Evolutionary conservation across 2,797 vertebrate species (phyloP), one percentile per base, ranked within the genome.

Genomic region (Carduelis carduelis): DNA sequence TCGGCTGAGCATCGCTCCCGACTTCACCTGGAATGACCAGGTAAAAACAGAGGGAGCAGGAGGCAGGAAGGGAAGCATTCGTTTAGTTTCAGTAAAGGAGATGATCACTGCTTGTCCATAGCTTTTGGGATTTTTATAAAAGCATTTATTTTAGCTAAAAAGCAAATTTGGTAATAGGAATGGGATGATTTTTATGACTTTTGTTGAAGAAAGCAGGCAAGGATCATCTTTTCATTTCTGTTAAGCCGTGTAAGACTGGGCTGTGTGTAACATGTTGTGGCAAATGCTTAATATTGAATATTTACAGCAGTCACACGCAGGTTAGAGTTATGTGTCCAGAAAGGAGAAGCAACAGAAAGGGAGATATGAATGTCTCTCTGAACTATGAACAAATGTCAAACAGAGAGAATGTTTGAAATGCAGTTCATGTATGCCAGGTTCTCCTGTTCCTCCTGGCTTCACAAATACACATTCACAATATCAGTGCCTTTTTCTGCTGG

Each of bases 1-100:
- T 18, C 98, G 99, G 17, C 98, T 99, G 50, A 96, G 79, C 81
- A 95, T 99, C 91, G 97, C 97, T 79, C 98, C 99, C 8, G 99
- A 99, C 97, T 99, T 99, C 95, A 98, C 98, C 14, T 99, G 99
- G 99, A 98, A 97, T 5, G 99, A 99, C 98, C 99, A 99, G 99
- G 99, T 99, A 98, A 95, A 94, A 68, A 72, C 10, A 41, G 20
- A 26, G 32, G 16, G 18, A 52, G 11, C 6, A 69, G 47, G 39
- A 47, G 64, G 49, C 57, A 57, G 39, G 43, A 16, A 0, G 0
- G 43, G 49, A 83, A 70, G 8, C 27, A 11, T 60, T 65, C 44
- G 39, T 44, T 81, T 68, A 53, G 34, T 69, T 85, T 53, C 68
- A 37, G 15, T 41, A 43, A 74, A 56, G 35, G 63, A 56, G 17